A percentile compares a stretch with the other conserved stretches of the same genome.
Conservation (phyloP, 2,888 invertebrate genomes). For the Thera britannica region DNA sequence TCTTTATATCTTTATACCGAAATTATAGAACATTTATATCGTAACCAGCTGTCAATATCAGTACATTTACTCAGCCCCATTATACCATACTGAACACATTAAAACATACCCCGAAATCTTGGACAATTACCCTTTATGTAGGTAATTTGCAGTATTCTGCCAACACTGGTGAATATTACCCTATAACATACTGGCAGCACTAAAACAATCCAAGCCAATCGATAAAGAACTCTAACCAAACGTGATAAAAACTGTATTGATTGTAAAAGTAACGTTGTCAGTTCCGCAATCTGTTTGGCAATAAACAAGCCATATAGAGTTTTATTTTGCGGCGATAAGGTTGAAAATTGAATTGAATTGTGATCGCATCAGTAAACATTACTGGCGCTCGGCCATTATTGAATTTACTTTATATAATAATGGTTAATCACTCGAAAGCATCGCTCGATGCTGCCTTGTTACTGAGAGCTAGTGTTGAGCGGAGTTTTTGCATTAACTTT, state of each 20-base stretch:
- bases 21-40: constrained; percentile 34
- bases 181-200: constrained; percentile 45
- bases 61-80: constrained; percentile 49
- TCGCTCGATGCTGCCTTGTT: constrained; percentile 79
- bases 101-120: constrained; percentile 66
- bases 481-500: background rate
- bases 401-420: constrained; percentile 85
- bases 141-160: constrained; percentile 76
- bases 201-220: constrained; percentile 29
- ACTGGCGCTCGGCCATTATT: constrained; percentile 79
- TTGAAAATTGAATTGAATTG: constrained; percentile 42
- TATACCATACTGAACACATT: constrained; percentile 67
- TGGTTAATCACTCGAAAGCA: constrained; percentile 82
- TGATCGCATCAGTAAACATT: constrained; percentile 72
- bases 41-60: constrained; percentile 36
- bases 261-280: constrained; percentile 23
- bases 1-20: constrained; percentile 39
- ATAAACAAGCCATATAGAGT: constrained; percentile 46
- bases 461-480: constrained; percentile 62
- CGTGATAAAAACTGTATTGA: constrained; percentile 36
- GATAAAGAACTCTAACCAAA: constrained; percentile 28
- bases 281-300: constrained; percentile 45
- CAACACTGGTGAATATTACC: constrained; percentile 70
- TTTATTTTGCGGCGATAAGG: constrained; percentile 47
- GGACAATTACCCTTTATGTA: constrained; percentile 74